A percentile compares a stretch with the other conserved stretches of the same genome.
phyloP scores from a whole-genome alignment of 1,140 invertebrate species.

The Scaptomyza graminum region DNA sequence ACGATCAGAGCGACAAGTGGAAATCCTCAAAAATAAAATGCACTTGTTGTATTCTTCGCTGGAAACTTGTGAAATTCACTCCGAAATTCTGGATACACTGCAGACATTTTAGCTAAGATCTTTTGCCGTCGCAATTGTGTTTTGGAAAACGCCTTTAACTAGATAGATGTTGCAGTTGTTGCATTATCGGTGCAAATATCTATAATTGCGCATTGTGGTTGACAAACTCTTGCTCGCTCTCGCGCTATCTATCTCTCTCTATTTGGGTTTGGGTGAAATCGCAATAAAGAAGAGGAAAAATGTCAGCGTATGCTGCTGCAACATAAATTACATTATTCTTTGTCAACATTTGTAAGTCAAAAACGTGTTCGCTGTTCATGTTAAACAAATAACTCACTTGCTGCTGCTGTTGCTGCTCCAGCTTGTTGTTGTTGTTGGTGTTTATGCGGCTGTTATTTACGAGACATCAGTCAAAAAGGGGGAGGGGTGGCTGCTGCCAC shows the following conservation, averaged over 20 bases:
- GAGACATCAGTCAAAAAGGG: slow-evolving; percentile 69
- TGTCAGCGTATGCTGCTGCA: slow-evolving; percentile 42
- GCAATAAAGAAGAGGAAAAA: slow-evolving; percentile 40
- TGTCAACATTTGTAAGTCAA: slow-evolving; percentile 83
- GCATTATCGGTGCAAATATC: slow-evolving; percentile 63
- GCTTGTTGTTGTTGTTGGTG: slow-evolving; percentile 33
- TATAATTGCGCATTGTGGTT: slow-evolving; percentile 59
- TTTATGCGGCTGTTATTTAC: slow-evolving; percentile 67
- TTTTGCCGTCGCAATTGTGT: slow-evolving; percentile 41
- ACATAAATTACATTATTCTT: slow-evolving; percentile 82
- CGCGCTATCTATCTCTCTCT: background rate
- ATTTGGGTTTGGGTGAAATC: slow-evolving; percentile 31
- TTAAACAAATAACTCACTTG: slow-evolving; percentile 82
- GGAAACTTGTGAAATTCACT: slow-evolving; percentile 37
- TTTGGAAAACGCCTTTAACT: background rate
- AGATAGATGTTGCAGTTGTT: background rate
- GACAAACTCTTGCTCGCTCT: slow-evolving; percentile 13
- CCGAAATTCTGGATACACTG: background rate
- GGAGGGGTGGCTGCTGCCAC: slow-evolving; percentile 4
- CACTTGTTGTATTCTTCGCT: slow-evolving; percentile 32
- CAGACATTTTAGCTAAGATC: slow-evolving; percentile 4
- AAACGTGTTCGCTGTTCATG: slow-evolving; percentile 76
- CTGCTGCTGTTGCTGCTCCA: slow-evolving; percentile 22
- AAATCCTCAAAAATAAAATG: slow-evolving; percentile 15
- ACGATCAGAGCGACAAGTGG: slow-evolving; percentile 59